Percentiles rank a stretch among this genome's conserved stretches.
phyloP scores from a whole-genome alignment of 2,888 invertebrate species.

The Altica lythri region DNA sequence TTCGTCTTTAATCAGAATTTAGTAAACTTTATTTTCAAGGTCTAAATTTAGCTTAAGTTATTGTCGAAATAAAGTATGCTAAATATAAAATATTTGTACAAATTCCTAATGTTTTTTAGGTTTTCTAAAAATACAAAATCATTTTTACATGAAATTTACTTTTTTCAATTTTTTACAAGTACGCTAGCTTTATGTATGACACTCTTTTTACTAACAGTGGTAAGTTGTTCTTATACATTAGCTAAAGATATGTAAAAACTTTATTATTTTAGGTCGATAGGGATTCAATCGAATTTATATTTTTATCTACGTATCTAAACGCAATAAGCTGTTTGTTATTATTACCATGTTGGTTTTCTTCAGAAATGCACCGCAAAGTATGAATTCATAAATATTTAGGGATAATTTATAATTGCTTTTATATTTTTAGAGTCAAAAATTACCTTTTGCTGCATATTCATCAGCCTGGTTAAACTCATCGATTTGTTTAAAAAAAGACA shows the following conservation, averaged over 20 bases:
- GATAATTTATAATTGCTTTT: not conserved
- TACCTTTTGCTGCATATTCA: slow-evolving; percentile 28
- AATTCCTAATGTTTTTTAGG: slow-evolving; percentile 25
- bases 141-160: slow-evolving; percentile 32
- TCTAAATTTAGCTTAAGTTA: too few relatives aligned
- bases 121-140: slow-evolving; percentile 21
- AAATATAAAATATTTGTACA: too few relatives aligned
- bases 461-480: slow-evolving; percentile 26
- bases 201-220: slow-evolving; percentile 36
- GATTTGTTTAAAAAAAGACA: slow-evolving; percentile 27
- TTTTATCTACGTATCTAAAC: slow-evolving; percentile 26
- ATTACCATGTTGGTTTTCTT: slow-evolving; percentile 39
- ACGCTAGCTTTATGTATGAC: slow-evolving; percentile 35
- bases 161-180: slow-evolving; percentile 33
- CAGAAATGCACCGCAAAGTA: slow-evolving; percentile 36
- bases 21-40: too few relatives aligned
- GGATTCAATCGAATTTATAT: slow-evolving; percentile 31
- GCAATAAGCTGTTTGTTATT: slow-evolving; percentile 26
- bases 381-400: not conserved
- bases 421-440: slow-evolving; percentile 32
- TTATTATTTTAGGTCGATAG: slow-evolving; percentile 31
- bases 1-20: slow-evolving; percentile 3
- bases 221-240: too few relatives aligned
- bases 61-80: too few relatives aligned
- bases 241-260: too few relatives aligned